These are phyloP conservation scores for Cosmia pyralina DNA, from an alignment of 2,888 invertebrate genomes.

Conservation along the genomic window DNA sequence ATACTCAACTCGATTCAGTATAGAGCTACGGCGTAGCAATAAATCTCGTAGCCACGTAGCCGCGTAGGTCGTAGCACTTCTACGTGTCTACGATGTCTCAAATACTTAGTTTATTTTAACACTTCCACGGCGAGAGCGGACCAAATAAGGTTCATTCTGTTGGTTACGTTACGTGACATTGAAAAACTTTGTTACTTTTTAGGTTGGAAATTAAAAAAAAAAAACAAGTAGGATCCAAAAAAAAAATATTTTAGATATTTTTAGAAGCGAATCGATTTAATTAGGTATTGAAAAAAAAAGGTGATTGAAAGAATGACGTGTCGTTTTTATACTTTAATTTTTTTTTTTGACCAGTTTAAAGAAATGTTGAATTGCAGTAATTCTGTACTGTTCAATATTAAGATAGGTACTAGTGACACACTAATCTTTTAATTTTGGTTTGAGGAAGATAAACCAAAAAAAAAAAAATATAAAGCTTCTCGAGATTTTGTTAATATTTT, in stretches of 20 bases:
- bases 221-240: background rate
- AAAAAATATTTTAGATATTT: background rate
- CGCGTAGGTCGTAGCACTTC: conserved; percentile 67
- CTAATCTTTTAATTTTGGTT: background rate
- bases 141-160: conserved; percentile 56
- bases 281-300: background rate
- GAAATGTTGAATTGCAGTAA: background rate
- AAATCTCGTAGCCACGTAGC: conserved; percentile 77
- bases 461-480: too few species aligned
- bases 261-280: background rate
- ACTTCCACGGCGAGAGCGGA: conserved; percentile 52
- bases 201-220: conserved; percentile 19
- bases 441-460: too few species aligned
- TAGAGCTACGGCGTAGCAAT: conserved; percentile 75
- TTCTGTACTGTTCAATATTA: background rate
- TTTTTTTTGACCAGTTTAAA: background rate
- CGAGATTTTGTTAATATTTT: too few species aligned
- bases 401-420: background rate
- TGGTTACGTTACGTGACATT: conserved; percentile 50
- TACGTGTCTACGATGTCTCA: conserved; percentile 66
- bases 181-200: conserved; percentile 50
- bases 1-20: conserved; percentile 66
- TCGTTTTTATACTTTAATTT: background rate
- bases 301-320: background rate
- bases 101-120: conserved; percentile 67